Base-by-base conservation (phyloP, 2,888 invertebrate species). In the Gordius sp. region DNA sequence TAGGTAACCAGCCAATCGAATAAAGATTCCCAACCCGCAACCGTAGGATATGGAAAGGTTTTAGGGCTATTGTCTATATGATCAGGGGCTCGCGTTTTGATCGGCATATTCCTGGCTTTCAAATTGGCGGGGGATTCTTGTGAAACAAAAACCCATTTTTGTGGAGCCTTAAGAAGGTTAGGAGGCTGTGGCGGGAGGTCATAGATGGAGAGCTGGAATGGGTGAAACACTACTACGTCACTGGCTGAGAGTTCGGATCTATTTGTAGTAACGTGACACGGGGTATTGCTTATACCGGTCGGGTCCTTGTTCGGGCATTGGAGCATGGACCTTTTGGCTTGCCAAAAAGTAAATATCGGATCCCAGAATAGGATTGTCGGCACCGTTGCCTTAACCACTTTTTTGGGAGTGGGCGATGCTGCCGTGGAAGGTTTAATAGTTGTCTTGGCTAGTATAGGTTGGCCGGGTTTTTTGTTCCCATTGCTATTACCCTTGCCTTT, bases 131-230 rank as follows among this genome's bases (percentile, higher is more conserved):
- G 47, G 20, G 47, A 8, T 47, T 47, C 47, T 47, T 47, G 47
- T 23, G 47, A 47, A 47, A 47, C 47, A 23, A 47, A 47, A 23
- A 47, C 47, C 8, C 20, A 47, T 47, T 47, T 47, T 47, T 47
- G 47, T 47, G 4, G 8, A 23, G 8, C 13, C 47, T 23, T 8
- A n/a, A 47, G 4, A 20, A 18, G 4, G 8, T 47, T n/a, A n/a
- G n/a, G n/a, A n/a, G n/a, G n/a, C n/a, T n/a, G n/a, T n/a, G n/a
- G n/a, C n/a, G 47, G 47, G n/a, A 47, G 20, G 20, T 47, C 47
- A 47, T 18, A 47, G 13, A 47, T 13, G 16, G 47, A 47, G 4
- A 47, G 47, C 20, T 47, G 47, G 20, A 47, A 47, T 8, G 47
- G 47, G 20, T 47, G 47, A 20, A 47, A 47, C 20, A 47, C 23